phyloP scores from a whole-genome alignment of 1,140 invertebrate species.

The Cotesia chilonis region DNA sequence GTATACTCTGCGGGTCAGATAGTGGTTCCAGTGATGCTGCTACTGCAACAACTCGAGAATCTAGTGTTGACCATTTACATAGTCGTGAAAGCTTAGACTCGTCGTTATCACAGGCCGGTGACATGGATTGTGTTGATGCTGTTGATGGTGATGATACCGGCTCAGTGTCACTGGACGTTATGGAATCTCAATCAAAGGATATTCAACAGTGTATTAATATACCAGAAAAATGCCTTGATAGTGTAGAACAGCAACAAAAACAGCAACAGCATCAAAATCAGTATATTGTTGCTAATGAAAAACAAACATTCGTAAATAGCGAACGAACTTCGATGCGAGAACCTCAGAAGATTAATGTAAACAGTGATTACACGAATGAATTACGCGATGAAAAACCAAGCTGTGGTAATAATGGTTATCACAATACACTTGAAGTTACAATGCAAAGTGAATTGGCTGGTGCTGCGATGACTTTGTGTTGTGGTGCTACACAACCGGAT shows the following conservation, averaged over 20 bases:
- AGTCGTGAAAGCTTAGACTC: constrained; percentile 77
- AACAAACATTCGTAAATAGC: constrained; percentile 20
- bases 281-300: constrained; percentile 20
- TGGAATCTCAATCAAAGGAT: constrained; percentile 42
- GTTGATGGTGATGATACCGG: constrained; percentile 53
- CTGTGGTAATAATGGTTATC: constrained; percentile 33
- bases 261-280: constrained; percentile 15
- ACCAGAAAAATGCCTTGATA: constrained; percentile 17
- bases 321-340: neutral
- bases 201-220: constrained; percentile 4
- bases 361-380: constrained; percentile 42
- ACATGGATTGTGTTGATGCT: constrained; percentile 59
- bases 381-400: constrained; percentile 36
- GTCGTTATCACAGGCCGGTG: constrained; percentile 65
- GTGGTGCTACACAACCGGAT: constrained; percentile 57
- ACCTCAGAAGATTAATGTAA: constrained; percentile 26
- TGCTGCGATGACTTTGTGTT: constrained; percentile 62
- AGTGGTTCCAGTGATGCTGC: constrained; percentile 65
- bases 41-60: constrained; percentile 58
- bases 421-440: constrained; percentile 39
- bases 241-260: constrained; percentile 17
- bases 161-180: constrained; percentile 48
- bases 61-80: constrained; percentile 63
- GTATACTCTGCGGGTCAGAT: constrained; percentile 79
- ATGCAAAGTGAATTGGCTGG: constrained; percentile 56